Conservation (phyloP, 1,140 invertebrate genomes). For the Scylla paramamosain region DNA sequence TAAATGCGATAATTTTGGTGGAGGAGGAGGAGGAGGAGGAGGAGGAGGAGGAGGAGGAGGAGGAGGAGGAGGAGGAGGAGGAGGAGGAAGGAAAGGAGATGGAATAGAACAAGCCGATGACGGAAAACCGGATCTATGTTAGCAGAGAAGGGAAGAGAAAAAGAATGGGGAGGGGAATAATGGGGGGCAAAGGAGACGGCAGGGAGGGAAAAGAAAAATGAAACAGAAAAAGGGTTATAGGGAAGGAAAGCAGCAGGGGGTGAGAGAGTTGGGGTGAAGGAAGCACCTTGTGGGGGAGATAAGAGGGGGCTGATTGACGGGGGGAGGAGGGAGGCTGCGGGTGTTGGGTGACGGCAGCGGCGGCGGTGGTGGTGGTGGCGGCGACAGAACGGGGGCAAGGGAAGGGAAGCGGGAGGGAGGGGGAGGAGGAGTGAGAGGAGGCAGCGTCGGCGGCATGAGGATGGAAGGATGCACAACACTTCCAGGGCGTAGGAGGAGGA, state of each 20-base stretch:
- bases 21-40: background rate
- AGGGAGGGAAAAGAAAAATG: background rate
- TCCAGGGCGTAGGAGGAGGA: background rate
- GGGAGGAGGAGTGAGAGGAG: background rate
- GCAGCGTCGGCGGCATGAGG: constrained; percentile 3
- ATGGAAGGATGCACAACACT: constrained; percentile 1
- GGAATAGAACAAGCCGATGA: background rate
- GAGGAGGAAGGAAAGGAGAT: background rate
- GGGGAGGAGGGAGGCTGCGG: constrained; percentile 23
- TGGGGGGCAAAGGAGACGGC: background rate
- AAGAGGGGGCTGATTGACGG: background rate
- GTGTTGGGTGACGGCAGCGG: background rate
- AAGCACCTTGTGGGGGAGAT: background rate
- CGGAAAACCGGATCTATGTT: background rate
- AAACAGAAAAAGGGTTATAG: background rate
- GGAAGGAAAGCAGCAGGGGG: background rate
- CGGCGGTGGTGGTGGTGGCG: background rate
- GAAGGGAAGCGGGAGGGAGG: background rate
- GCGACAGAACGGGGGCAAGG: background rate
- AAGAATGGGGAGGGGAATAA: background rate
- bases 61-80: background rate
- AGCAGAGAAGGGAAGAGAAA: background rate
- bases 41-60: background rate
- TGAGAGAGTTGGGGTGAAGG: background rate
- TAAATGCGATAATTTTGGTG: background rate